phyloP scores from a whole-genome alignment of 2,797 vertebrate genomes.

The Schizopygopsis malacanthus region DNA sequence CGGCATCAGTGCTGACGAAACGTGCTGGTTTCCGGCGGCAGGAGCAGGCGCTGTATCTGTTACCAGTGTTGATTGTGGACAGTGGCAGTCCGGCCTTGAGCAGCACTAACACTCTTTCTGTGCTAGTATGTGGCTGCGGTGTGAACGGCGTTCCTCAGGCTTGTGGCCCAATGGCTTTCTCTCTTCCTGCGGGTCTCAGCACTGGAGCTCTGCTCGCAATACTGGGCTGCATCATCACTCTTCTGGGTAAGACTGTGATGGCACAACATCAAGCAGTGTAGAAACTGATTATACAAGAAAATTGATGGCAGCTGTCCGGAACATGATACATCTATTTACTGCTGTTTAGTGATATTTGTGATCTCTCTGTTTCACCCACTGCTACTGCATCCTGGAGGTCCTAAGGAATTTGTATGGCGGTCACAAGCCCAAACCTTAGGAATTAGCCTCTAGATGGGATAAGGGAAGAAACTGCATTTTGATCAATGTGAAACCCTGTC shows the following conservation, averaged over 20 bases:
- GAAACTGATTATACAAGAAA: neutral
- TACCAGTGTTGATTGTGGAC: constrained; percentile 93
- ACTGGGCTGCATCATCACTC: constrained; percentile 91
- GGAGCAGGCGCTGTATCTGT: constrained; percentile 88
- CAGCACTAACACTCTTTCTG: constrained; percentile 93
- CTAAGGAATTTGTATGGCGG: no score
- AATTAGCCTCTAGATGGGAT: no score
- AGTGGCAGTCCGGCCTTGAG: constrained; percentile 91
- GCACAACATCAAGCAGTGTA: neutral
- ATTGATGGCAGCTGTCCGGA: neutral
- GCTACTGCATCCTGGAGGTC: no score
- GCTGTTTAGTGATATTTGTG: neutral
- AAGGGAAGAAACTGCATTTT: no score
- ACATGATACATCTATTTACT: neutral
- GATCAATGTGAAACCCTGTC: no score
- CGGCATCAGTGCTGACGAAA: constrained; percentile 88
- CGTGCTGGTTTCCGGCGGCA: constrained; percentile 88
- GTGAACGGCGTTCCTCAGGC: constrained; percentile 84
- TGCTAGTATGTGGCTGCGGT: constrained; percentile 93
- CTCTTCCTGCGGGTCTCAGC: constrained; percentile 89
- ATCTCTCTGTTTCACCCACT: no score
- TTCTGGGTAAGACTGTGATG: constrained; percentile 84
- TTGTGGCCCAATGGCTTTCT: constrained; percentile 91
- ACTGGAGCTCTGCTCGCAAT: constrained; percentile 94
- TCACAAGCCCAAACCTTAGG: no score